Evolutionary conservation across 1,140 invertebrate genomes (phyloP), one percentile per base, ranked within the genome.

Genomic region (Drosophila serrata): DNA sequence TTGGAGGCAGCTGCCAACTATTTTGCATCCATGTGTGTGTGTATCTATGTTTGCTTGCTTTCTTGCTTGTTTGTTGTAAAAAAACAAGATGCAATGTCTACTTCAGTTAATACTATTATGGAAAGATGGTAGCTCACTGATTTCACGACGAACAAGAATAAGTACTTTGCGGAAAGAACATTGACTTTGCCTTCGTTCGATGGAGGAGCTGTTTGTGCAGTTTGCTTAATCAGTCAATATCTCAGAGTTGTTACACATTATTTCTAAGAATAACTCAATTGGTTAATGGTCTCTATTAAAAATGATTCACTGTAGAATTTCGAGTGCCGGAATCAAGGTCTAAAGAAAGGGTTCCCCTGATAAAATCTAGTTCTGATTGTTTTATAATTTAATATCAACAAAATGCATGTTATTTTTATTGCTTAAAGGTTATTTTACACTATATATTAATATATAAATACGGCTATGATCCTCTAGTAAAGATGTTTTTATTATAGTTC

Each of bases 1-100:
- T 63, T 70, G 65, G 7, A 65, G 48, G 58, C 84, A 87, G 80
- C 82, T 80, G 82, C 84, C 84, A 87, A 82, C 82, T 87, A 88
- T 84, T 86, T 86, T 86, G 82, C 82, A 86, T 88, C 65, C 65
- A 68, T 70, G 81, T 76, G 75, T 51, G n/a, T 33, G 31, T 33
- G 27, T 19, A 15, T 42, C 8, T 19, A n/a, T 42, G 9, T 69
- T 27, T 70, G 39, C 31, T 37, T 39, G 43, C 70, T 27, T 70
- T 31, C 31, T 37, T 39, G 43, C 70, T 61, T 69, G 53, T 76
- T 49, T 62, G 60, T 37, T 58, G 60, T 49, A 40, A 64, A 64
- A 43, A 53, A 64, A 64, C 27, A 39, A 40, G 60, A 64, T 43
- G 37, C 37, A 15, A 65, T 35, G 42, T 75, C 43, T 56, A 55